Conservation (phyloP, 2,113 vertebrate species). For the Oxyruncus cristatus region DNA sequence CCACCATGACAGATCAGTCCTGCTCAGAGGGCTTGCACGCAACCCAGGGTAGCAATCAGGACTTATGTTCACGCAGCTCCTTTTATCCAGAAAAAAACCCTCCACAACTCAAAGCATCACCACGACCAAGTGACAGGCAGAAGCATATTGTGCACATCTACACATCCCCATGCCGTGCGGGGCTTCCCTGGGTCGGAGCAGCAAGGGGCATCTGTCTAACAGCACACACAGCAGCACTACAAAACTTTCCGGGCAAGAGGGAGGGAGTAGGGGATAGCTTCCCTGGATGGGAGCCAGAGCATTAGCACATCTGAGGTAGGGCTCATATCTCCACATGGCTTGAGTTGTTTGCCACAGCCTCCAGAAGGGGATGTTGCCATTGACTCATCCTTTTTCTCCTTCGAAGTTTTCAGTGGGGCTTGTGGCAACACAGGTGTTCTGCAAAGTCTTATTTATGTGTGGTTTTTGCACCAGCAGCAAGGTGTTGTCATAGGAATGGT, state of each 20-base stretch:
- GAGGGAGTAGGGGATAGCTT: background rate
- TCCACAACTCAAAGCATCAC: background rate
- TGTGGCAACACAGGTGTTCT: background rate
- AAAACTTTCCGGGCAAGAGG: background rate
- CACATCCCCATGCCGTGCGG: accelerated
- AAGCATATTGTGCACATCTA: background rate
- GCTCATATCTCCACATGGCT: background rate
- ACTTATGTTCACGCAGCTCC: background rate
- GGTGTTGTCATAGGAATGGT: background rate
- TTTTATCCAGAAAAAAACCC: background rate
- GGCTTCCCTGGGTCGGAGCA: background rate
- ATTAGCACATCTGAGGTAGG: conserved; percentile 21
- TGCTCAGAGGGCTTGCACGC: background rate
- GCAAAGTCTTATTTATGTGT: background rate
- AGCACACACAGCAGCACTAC: background rate
- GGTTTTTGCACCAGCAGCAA: background rate
- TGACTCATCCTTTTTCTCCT: background rate
- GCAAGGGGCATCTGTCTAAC: background rate
- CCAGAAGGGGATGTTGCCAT: background rate
- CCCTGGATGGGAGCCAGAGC: conserved; percentile 12
- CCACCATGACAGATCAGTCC: conserved; percentile 1
- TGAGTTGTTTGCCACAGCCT: background rate
- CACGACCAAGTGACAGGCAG: background rate
- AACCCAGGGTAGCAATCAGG: background rate
- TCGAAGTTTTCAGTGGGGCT: accelerated